These are phyloP conservation scores for Mormyrops attenuatus DNA, from an alignment of 2,797 vertebrate genomes.

Conservation along the genomic window DNA sequence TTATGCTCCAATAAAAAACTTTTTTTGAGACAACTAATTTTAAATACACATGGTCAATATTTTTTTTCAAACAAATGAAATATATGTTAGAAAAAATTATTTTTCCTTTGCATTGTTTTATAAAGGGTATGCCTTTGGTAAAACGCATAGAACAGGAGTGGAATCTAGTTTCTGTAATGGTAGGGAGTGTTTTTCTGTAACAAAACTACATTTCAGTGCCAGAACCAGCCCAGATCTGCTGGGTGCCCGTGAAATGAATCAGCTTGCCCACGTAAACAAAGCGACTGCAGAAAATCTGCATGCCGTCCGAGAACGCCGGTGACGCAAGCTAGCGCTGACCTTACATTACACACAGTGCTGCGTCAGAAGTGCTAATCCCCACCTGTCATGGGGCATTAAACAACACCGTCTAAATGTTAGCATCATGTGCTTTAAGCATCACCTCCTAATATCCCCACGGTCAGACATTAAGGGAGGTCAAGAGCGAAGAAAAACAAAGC, in stretches of 20 bases:
- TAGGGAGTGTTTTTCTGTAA: background rate
- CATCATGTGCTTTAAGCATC: background rate
- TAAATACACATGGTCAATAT: background rate
- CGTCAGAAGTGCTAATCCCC: background rate
- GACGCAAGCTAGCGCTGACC: background rate
- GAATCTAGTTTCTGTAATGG: background rate
- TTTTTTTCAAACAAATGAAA: background rate
- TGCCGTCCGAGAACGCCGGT: background rate
- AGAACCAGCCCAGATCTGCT: background rate
- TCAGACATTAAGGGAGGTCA: conserved; percentile 7
- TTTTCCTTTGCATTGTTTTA: conserved; percentile 2
- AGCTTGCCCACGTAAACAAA: background rate
- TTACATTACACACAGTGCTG: background rate
- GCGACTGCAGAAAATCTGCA: background rate
- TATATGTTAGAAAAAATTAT: background rate
- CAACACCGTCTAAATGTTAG: background rate
- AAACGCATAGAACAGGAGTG: background rate
- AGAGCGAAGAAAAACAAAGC: background rate
- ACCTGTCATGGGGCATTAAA: background rate
- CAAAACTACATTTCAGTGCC: background rate
- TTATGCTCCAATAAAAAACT: background rate
- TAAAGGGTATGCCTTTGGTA: background rate
- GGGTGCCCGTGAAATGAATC: background rate
- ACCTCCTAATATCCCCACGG: background rate
- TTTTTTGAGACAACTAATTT: background rate